Evolutionary conservation across 1,140 invertebrate genomes (phyloP).

Genomic region (Melipona quadrifasciata): DNA sequence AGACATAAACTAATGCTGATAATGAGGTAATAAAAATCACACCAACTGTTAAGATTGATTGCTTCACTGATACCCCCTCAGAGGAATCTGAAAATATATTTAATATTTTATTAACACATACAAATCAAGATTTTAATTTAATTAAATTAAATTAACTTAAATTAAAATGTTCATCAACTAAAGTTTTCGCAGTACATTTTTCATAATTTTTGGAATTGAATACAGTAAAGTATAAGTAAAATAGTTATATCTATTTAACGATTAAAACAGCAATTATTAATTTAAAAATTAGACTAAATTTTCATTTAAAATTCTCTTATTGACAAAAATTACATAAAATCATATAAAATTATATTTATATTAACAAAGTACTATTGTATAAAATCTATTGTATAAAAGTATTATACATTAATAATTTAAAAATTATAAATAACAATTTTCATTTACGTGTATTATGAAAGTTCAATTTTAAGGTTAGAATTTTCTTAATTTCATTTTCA

Average conservation of each 20-base stretch:
- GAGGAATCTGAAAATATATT: slow-evolving; percentile 24
- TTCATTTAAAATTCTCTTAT: not conserved
- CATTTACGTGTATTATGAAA: not conserved
- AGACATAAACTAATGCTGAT: slow-evolving; percentile 85
- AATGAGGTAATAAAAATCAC: slow-evolving; percentile 86
- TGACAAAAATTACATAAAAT: not conserved
- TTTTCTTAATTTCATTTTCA: not conserved
- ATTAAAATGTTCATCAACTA: not conserved
- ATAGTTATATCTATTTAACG: not conserved
- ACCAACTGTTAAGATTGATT: slow-evolving; percentile 83
- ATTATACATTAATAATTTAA: not conserved
- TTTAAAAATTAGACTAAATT: not conserved
- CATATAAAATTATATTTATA: not conserved
- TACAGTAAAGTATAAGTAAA: too few species aligned
- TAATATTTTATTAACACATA: not conserved
- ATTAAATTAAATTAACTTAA: not conserved
- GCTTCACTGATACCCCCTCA: slow-evolving; percentile 79
- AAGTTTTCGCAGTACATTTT: too few species aligned
- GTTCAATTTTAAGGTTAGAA: not conserved
- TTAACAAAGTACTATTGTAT: not conserved
- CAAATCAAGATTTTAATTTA: not conserved
- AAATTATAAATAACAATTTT: not conserved
- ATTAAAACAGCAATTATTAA: not conserved
- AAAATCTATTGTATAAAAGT: not conserved
- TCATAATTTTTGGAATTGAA: too few species aligned